Evolutionary conservation across 2,888 invertebrate species (phyloP), one percentile per base, ranked within the genome.

Genomic region (Noctua janthina): DNA sequence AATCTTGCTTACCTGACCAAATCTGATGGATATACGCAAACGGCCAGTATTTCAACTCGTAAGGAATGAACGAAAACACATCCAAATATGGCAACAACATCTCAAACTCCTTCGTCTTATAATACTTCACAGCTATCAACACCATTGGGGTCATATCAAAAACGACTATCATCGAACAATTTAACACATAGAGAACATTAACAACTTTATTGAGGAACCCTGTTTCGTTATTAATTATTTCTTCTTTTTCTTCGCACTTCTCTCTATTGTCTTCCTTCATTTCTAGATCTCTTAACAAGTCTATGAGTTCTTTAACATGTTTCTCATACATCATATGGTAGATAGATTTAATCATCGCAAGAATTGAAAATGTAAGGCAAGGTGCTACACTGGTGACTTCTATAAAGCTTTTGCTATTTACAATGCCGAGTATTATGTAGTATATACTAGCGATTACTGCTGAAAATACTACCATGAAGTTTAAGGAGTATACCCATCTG

Each of bases 1-100:
- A 76, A 71, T 59, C 0, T 10, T n/a, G 51, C 84, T 84, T 84
- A 94, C 94, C 92, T 83, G 92, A 89, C 93, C 93, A 93, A 83
- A 92, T 87, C 74, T 94, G 93, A 83, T 93, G 91, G 13, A 93
- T 62, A 74, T 93, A 94, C 23, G 90, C 90, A 77, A 92, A 89
- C 17, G 90, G 91, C 93, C 93, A 94, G 69, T 90, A 92, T 43
- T 85, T 89, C 4, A 92, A 74, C 67, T 93, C 82, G 11, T 91
- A 89, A 10, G 94, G 90, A 54, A 92, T 87, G 71, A 93, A 91
- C 0, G 89, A 87, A 87, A 92, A 94, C 7, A 92, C 89, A 39
- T 92, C 91, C 51, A 94, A 76, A 83, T 92, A 94, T 0, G 93
- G 94, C 54, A 94, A 75, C 73, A 92, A 56, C 88, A 92, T 79